A percentile compares a stretch with the other conserved stretches of the same genome.
Conservation (phyloP, 1,140 invertebrate species). For the fruit fly (Drosophila melanogaster) region Release_6_plus_ISO1_MT NT_033779.5:1244501-1245000, state of each 20-base stretch:
- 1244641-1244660: neutral
- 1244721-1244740: constrained; percentile 37
- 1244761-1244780: neutral
- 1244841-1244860: constrained; percentile 4
- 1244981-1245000: constrained; percentile 2
- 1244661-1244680: constrained; percentile 42
- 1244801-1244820: constrained; percentile 29
- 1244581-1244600: neutral
- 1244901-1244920: constrained; percentile 75
- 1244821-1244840: constrained; percentile 4
- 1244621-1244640: neutral
- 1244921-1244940: constrained; percentile 81
- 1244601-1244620: neutral
- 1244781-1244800: constrained; percentile 3
- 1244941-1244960: constrained; percentile 38
- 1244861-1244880: constrained; percentile 46
- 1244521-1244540: too few relatives aligned
- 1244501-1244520: too few relatives aligned
- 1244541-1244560: too few relatives aligned
- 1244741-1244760: constrained; percentile 7
- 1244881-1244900: constrained; percentile 73
- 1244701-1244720: constrained; percentile 49
- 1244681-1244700: constrained; percentile 73
- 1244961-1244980: constrained; percentile 15
- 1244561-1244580: neutral